Percentiles rank a stretch among this genome's conserved stretches.
These are phyloP conservation scores for Chymomyza costata DNA, from an alignment of 1,140 invertebrate genomes.

Conservation along the genomic window DNA sequence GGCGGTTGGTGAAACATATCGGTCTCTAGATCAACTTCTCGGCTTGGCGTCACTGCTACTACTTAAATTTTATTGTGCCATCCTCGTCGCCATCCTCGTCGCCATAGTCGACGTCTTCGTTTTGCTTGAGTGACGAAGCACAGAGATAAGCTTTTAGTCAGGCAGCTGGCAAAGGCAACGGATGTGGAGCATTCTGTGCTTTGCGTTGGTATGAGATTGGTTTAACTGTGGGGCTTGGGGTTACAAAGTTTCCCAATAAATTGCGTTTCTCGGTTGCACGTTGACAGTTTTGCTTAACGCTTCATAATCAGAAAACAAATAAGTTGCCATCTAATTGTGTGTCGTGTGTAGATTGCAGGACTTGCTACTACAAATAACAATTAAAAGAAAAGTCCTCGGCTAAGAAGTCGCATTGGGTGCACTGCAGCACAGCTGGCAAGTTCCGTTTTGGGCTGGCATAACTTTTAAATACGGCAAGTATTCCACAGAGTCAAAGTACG, in stretches of 20 bases:
- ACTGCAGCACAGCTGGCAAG: conserved; percentile 35
- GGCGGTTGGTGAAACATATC: conserved; percentile 48
- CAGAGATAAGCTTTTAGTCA: conserved; percentile 53
- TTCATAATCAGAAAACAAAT: conserved; percentile 75
- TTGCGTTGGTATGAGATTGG: neutral
- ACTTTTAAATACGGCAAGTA: conserved; percentile 45
- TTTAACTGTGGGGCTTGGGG: conserved; percentile 9
- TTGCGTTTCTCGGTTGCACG: conserved; percentile 67
- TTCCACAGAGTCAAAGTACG: conserved; percentile 25
- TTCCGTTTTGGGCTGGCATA: conserved; percentile 31
- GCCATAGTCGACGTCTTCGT: conserved; percentile 22
- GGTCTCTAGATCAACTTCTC: conserved; percentile 62
- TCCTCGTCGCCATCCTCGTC: too few relatives aligned
- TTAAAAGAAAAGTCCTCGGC: conserved; percentile 48
- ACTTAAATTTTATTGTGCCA: too few relatives aligned
- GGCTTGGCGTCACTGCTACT: conserved; percentile 2
- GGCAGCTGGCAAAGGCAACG: conserved; percentile 13
- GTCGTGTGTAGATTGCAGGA: too few relatives aligned
- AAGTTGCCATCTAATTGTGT: conserved; percentile 73
- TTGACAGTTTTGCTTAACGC: conserved; percentile 75
- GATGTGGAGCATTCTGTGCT: neutral
- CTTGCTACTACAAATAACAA: conserved; percentile 54
- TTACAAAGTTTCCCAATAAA: conserved; percentile 70
- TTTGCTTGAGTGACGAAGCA: conserved; percentile 68
- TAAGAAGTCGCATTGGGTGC: too few relatives aligned